phyloP scores from a whole-genome alignment of 64 coral and sea anemone genomes.

The Stichodactyla mertensii region DNA sequence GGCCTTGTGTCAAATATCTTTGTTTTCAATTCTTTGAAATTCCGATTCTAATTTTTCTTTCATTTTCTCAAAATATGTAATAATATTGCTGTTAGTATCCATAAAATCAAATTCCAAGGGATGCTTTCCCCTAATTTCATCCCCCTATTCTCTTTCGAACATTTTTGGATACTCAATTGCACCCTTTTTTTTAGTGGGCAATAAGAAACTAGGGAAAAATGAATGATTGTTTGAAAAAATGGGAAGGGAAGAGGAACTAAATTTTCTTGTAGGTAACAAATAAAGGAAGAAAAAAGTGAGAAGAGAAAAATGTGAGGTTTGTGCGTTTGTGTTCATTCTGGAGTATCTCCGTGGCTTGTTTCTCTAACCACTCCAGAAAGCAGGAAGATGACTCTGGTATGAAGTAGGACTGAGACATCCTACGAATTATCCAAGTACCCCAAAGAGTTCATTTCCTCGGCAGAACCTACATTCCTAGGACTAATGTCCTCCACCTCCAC shows the following conservation, averaged over 20 bases:
- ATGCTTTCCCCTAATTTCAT: not conserved
- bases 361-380: not conserved
- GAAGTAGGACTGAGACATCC: not conserved
- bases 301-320: not conserved
- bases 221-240: not conserved
- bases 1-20: not conserved
- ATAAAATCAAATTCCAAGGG: not conserved
- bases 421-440: not conserved
- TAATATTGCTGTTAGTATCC: not conserved
- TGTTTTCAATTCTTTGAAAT: not conserved
- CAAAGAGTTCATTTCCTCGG: not conserved
- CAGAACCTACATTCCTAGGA: not conserved
- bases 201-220: not conserved
- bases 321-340: not conserved
- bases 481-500: conserved; percentile 36
- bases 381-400: not conserved
- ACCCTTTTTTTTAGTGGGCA: not conserved
- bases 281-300: not conserved
- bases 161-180: not conserved
- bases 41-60: not conserved
- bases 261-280: not conserved
- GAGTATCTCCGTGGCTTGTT: not conserved
- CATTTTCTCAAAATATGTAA: not conserved
- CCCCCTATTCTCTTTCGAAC: not conserved
- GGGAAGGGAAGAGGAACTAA: not conserved